These are phyloP conservation scores for Syngnathus scovelli DNA, from an alignment of 2,113 vertebrate genomes.

Conservation along the genomic window DNA sequence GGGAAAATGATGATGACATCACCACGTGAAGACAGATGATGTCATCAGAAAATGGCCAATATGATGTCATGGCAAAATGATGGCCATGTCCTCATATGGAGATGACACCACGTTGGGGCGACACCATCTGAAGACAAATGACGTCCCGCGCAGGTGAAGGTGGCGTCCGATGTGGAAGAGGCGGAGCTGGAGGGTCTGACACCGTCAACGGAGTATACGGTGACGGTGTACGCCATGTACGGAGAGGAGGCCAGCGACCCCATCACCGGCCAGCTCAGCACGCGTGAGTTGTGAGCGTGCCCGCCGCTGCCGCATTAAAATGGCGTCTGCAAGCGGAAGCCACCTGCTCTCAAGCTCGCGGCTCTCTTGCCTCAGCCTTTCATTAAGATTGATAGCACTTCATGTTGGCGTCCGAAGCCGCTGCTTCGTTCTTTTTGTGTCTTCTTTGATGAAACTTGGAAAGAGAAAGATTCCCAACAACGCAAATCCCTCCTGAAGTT, in stretches of 20 bases:
- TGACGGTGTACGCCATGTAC: slow-evolving; percentile 94
- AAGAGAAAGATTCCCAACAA: background rate
- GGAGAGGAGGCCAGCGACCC: slow-evolving; percentile 98
- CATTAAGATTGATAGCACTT: background rate
- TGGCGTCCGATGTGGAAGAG: slow-evolving; percentile 77
- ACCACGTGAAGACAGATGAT: background rate
- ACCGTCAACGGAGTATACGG: slow-evolving; percentile 90
- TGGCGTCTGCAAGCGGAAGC: too few relatives aligned
- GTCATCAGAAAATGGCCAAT: too few relatives aligned
- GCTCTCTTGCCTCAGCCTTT: background rate
- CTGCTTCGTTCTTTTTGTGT: background rate
- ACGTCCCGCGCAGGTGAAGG: slow-evolving; percentile 78
- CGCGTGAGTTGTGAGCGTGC: slow-evolving; percentile 72
- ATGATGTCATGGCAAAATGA: background rate
- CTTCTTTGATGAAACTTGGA: background rate
- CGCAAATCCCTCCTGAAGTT: background rate
- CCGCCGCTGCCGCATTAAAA: too few relatives aligned
- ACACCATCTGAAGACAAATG: too few relatives aligned
- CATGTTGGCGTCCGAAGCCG: background rate
- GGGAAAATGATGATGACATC: background rate
- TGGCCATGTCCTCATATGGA: background rate
- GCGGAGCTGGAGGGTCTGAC: slow-evolving; percentile 80
- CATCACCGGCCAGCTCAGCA: slow-evolving; percentile 89
- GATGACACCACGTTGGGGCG: background rate
- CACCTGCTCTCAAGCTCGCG: too few relatives aligned